These are phyloP conservation scores for Brachyopa scutellaris DNA, from an alignment of 2,888 invertebrate species.

Conservation along the genomic window DNA sequence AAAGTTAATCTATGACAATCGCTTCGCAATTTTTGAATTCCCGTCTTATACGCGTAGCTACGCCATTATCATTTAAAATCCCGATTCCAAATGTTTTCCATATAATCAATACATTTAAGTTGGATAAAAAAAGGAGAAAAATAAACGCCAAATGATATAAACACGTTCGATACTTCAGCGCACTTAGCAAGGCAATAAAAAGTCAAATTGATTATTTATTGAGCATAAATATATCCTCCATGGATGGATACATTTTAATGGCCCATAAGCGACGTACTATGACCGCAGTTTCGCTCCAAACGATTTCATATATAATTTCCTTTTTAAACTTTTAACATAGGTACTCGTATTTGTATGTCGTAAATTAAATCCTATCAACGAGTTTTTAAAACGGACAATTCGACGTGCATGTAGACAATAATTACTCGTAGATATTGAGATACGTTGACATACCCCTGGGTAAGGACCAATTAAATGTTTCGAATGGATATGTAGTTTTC, in stretches of 20 bases:
- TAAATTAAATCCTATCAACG: too few species aligned
- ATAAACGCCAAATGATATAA: neutral
- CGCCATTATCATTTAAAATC: too few species aligned
- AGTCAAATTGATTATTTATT: conserved; percentile 11
- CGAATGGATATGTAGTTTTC: neutral
- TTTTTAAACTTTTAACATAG: too few species aligned
- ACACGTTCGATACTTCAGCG: neutral
- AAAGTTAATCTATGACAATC: too few species aligned
- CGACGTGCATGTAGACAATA: neutral
- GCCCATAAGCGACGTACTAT: neutral
- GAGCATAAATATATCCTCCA: conserved; percentile 9
- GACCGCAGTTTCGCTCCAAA: neutral
- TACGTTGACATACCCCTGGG: neutral
- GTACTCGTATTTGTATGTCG: too few species aligned
- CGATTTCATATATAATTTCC: neutral
- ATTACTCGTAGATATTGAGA: conserved; percentile 3
- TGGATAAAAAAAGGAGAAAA: neutral
- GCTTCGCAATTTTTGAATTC: too few species aligned
- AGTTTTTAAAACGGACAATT: too few species aligned
- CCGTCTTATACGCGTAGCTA: too few species aligned
- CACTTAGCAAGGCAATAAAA: conserved; percentile 24
- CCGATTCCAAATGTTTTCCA: too few species aligned
- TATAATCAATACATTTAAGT: too few species aligned
- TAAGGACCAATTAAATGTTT: neutral
- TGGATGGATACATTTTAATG: conserved; percentile 16